Conservation (phyloP, 2,113 vertebrate genomes). For the Nicator chloris region DNA sequence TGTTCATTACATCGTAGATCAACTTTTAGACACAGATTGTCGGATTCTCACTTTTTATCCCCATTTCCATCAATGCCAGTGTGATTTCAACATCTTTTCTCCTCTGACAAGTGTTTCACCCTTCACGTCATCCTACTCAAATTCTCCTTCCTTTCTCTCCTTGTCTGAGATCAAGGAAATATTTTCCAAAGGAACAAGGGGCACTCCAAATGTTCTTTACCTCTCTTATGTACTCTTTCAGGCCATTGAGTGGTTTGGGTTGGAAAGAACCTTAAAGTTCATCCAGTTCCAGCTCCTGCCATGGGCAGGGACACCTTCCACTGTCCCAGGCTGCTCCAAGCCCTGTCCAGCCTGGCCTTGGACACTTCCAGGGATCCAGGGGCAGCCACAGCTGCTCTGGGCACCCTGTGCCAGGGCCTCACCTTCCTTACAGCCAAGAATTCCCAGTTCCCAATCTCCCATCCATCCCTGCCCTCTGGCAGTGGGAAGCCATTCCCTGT, state of each 20-base stretch:
- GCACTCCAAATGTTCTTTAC: not conserved
- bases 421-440: fast-evolving
- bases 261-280: not conserved
- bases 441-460: not conserved
- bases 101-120: not conserved
- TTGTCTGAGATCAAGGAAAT: not conserved
- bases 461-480: not conserved
- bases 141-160: not conserved
- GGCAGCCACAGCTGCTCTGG: not conserved
- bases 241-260: not conserved
- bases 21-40: not conserved
- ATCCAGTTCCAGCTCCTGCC: not conserved
- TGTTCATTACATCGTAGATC: not conserved
- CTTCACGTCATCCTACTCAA: not conserved
- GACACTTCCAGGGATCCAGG: not conserved
- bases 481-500: not conserved
- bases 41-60: not conserved
- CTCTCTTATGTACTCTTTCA: not conserved
- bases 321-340: fast-evolving
- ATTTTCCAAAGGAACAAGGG: not conserved
- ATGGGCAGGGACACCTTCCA: not conserved
- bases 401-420: fast-evolving
- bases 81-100: not conserved
- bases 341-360: fast-evolving
- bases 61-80: not conserved